These are phyloP conservation scores for Oreochromis tanganicae DNA, from an alignment of 2,113 vertebrate species.

Conservation along the genomic window DNA sequence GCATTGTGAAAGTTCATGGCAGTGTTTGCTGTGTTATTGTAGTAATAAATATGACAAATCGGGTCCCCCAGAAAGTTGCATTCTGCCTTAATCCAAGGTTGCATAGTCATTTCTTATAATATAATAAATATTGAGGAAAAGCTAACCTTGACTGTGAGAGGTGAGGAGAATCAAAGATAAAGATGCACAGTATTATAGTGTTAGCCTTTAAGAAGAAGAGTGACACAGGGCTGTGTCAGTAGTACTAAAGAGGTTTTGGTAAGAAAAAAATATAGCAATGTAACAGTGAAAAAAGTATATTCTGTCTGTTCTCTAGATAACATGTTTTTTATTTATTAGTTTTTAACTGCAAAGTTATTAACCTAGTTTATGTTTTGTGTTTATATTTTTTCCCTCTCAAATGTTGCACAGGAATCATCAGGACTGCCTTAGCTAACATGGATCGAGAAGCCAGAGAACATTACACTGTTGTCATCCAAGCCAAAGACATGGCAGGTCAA, in stretches of 20 bases:
- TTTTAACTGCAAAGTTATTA: neutral
- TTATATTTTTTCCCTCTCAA: neutral
- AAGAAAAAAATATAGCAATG: neutral
- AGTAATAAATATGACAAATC: conserved; percentile 50
- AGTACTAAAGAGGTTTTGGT: neutral
- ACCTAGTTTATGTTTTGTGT: neutral
- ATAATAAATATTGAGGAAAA: conserved; percentile 37
- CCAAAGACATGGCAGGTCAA: conserved; percentile 99
- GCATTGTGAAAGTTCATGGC: conserved; percentile 38
- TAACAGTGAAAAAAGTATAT: neutral
- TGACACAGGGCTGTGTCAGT: neutral
- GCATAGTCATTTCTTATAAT: conserved; percentile 32
- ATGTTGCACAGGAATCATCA: conserved; percentile 82
- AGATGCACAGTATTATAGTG: neutral
- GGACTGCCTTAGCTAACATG: conserved; percentile 95
- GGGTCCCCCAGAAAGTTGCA: conserved; percentile 14
- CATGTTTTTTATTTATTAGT: neutral
- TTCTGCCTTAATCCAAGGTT: conserved; percentile 41
- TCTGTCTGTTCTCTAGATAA: neutral
- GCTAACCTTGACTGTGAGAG: conserved; percentile 33
- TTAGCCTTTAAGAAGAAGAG: neutral
- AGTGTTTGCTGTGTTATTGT: conserved; percentile 26
- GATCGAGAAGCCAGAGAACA: conserved; percentile 96
- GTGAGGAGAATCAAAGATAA: conserved; percentile 10
- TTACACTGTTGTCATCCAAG: conserved; percentile 96